These are phyloP conservation scores for Buteo buteo DNA, from an alignment of 2,113 vertebrate species.

Conservation along the genomic window DNA sequence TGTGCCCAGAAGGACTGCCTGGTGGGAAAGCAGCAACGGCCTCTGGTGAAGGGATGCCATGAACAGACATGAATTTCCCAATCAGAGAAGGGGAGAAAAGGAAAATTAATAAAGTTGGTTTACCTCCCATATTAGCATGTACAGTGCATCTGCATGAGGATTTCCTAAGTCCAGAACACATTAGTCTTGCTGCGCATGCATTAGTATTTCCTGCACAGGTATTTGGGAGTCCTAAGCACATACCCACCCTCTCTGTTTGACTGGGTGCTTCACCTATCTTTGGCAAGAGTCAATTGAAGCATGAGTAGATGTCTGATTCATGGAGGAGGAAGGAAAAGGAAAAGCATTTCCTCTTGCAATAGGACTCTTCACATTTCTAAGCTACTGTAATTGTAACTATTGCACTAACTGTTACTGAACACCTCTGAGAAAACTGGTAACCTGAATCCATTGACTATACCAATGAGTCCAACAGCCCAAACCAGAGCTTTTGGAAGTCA, in stretches of 20 bases:
- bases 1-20: background rate
- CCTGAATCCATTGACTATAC: background rate
- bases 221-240: background rate
- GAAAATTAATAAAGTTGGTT: background rate
- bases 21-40: background rate
- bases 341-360: background rate
- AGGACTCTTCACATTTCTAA: background rate
- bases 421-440: background rate
- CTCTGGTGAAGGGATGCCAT: background rate
- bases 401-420: background rate
- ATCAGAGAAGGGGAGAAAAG: background rate
- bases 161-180: background rate
- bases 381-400: background rate
- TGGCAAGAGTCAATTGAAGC: background rate
- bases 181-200: background rate
- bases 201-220: background rate
- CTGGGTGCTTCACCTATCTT: background rate
- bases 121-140: background rate
- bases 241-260: background rate
- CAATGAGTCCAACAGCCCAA: background rate
- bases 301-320: background rate
- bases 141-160: background rate
- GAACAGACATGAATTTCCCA: background rate
- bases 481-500: background rate
- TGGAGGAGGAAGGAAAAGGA: background rate